Conservation (phyloP, 1,140 invertebrate genomes). For the Platyscapa corneri region DNA sequence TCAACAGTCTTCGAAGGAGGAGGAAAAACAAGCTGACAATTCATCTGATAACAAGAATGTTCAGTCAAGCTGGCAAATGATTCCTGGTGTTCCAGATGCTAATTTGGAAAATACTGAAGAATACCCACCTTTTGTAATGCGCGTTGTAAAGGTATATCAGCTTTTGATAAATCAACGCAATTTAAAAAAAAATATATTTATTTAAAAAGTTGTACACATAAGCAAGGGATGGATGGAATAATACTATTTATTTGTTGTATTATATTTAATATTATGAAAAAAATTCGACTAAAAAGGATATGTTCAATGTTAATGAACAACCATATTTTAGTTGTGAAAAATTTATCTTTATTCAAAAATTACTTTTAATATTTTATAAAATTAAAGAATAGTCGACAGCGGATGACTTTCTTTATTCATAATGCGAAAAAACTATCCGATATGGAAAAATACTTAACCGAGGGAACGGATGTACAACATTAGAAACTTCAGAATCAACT, state of each 20-base stretch:
- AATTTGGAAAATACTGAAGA: conserved; percentile 66
- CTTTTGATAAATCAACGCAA: conserved; percentile 63
- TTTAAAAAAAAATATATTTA: conserved; percentile 44
- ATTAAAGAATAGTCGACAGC: conserved; percentile 11
- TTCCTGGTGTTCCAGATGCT: conserved; percentile 64
- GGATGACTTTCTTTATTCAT: background rate
- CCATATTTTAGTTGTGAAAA: conserved; percentile 4
- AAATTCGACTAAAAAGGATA: background rate
- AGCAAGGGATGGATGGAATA: conserved; percentile 58
- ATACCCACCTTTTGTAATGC: conserved; percentile 72
- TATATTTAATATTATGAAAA: conserved; percentile 28
- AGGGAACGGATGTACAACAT: background rate
- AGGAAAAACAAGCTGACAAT: conserved; percentile 50
- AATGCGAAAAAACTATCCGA: background rate
- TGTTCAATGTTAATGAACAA: conserved; percentile 33
- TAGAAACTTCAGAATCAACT: background rate
- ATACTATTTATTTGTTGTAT: conserved; percentile 34
- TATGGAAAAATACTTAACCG: background rate
- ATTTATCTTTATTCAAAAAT: background rate
- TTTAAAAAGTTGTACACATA: conserved; percentile 31
- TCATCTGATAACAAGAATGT: conserved; percentile 60
- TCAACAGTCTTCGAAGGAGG: conserved; percentile 62
- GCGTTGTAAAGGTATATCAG: conserved; percentile 71
- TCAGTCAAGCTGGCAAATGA: conserved; percentile 66
- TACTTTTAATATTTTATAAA: conserved; percentile 14